Evolutionary conservation across 2,797 vertebrate genomes (phyloP).

Genomic region (Capromys pilorides): DNA sequence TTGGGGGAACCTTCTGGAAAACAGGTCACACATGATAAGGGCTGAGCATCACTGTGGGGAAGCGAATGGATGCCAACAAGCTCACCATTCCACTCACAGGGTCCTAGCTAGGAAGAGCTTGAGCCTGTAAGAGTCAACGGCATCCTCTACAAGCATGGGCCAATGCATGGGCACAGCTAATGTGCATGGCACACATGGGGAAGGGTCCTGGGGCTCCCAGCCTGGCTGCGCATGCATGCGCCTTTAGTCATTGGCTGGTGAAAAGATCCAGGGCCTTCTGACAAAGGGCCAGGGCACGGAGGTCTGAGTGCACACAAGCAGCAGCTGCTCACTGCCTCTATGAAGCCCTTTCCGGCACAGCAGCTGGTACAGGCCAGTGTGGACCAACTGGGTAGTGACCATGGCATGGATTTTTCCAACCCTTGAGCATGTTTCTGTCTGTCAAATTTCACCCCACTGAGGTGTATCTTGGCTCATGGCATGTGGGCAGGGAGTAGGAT

Average conservation of each 20-base stretch:
- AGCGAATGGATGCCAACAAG: neutral
- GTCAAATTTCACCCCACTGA: too few species aligned
- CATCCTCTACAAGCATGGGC: neutral
- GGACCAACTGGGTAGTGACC: neutral
- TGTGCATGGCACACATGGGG: neutral
- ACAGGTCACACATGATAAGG: conserved; percentile 43
- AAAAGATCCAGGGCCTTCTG: neutral
- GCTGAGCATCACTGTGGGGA: conserved; percentile 2
- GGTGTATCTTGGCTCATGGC: neutral
- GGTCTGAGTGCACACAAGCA: neutral
- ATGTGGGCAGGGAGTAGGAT: rapidly evolving
- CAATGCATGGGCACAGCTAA: neutral
- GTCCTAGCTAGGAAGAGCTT: neutral
- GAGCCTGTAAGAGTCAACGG: neutral
- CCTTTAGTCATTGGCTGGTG: neutral
- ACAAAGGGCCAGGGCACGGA: neutral
- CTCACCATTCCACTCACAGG: neutral
- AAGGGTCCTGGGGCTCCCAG: neutral
- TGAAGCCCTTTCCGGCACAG: neutral
- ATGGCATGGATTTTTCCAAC: neutral
- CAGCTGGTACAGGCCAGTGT: neutral
- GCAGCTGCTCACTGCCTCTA: neutral
- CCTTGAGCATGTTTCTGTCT: neutral
- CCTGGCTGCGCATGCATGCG: neutral
- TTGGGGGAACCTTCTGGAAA: conserved; percentile 52